Conservation (phyloP, 2,797 vertebrate species). For the Pogonophryne albipinna region DNA sequence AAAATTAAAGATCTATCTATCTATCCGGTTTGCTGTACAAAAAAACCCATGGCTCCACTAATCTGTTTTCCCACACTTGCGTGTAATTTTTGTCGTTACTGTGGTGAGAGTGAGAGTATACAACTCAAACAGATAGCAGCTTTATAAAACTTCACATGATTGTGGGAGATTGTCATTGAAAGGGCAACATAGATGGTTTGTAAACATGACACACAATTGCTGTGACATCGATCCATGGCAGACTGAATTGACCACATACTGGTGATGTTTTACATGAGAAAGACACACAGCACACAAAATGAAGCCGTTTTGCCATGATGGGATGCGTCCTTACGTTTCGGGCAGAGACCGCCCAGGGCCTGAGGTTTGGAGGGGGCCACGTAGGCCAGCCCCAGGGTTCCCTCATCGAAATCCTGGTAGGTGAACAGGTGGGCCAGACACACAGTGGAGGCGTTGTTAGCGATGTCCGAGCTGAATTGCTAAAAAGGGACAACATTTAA, state of each 20-base stretch:
- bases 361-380: slow-evolving; percentile 93
- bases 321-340: slow-evolving; percentile 86
- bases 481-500: slow-evolving; percentile 62
- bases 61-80: background rate
- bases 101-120: background rate
- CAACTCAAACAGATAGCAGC: background rate
- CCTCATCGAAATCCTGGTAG: slow-evolving; percentile 98
- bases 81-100: background rate
- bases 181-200: background rate
- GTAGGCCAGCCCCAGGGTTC: slow-evolving; percentile 95
- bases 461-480: slow-evolving; percentile 98
- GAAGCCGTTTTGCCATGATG: background rate
- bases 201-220: background rate
- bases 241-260: background rate
- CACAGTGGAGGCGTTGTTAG: slow-evolving; percentile 91
- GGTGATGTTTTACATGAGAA: background rate
- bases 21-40: slow-evolving; percentile 1
- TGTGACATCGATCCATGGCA: background rate
- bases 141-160: background rate
- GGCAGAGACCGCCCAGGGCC: slow-evolving; percentile 95
- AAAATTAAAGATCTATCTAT: too few species aligned
- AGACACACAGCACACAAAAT: background rate
- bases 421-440: slow-evolving; percentile 99
- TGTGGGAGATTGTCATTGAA: background rate
- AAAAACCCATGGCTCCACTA: background rate